Evolutionary conservation across 2,797 vertebrate genomes (phyloP).

Genomic region (Alca torda): DNA sequence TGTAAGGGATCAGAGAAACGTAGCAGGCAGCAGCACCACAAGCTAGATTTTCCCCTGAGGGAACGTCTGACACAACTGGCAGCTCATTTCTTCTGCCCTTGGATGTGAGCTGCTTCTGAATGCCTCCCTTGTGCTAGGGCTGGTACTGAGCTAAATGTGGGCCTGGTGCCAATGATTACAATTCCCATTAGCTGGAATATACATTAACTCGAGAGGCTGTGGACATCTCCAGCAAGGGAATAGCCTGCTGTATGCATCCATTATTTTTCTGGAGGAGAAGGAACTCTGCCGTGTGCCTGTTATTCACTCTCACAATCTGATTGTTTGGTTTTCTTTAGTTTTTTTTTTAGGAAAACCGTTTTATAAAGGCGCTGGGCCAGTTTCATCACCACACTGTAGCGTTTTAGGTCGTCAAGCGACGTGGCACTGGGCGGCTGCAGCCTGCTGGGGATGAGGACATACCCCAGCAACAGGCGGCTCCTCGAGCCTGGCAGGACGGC

Average conservation of each 20-base stretch:
- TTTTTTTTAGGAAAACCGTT: not conserved
- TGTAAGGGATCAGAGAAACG: not conserved
- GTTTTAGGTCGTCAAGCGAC: not conserved
- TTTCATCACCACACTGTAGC: not conserved
- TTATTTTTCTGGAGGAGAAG: conserved; percentile 41
- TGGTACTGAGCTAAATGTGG: conserved; percentile 32
- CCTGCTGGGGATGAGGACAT: not conserved
- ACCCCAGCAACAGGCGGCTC: not conserved
- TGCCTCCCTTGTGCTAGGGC: conserved; percentile 39
- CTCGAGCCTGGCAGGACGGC: not conserved
- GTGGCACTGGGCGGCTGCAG: not conserved
- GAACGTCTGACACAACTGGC: conserved; percentile 29
- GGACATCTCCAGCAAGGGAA: not conserved
- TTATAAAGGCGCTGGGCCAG: not conserved
- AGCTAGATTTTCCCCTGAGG: not conserved
- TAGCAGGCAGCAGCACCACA: not conserved
- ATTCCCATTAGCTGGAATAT: conserved; percentile 50
- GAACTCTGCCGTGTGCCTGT: not conserved
- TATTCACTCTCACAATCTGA: not conserved
- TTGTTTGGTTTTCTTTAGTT: not conserved
- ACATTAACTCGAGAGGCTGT: conserved; percentile 23
- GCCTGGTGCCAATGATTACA: conserved; percentile 41
- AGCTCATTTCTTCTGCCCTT: conserved; percentile 33
- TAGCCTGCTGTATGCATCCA: not conserved
- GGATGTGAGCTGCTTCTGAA: conserved; percentile 35